Base-by-base conservation (phyloP, 2,888 invertebrate genomes). In the Schizotus pectinicornis region DNA sequence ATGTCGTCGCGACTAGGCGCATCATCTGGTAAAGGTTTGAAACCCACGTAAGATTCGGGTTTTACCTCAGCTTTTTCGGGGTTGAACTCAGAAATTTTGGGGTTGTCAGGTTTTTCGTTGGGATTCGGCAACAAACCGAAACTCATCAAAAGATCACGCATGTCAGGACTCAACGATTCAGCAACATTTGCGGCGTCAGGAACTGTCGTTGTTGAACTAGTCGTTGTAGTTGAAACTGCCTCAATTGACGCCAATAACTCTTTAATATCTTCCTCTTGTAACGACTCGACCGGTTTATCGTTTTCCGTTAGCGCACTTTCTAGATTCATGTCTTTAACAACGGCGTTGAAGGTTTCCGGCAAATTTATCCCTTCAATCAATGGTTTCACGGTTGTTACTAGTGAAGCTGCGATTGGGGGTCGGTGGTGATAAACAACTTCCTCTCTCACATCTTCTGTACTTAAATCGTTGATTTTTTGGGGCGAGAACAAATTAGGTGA, bases 221-320 rank as follows among this genome's bases (percentile, higher is more conserved):
- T 63, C 5, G 71, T 62, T 0, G 78, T 75, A 7, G 47, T 54
- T 11, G 49, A 42, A 32, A 32, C 49, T 9, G 39, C 69, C 0
- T 80, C 81, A n/a, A 83, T 78, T 0, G 82, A 79, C 6, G 80
- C 80, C 7, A 83, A 62, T 11, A 79, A 66, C 7, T 80, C 75
- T 69, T 79, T 75, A 0, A 82, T 75, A 43, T 64, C 57, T 7
- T 64, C 56, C 32, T 71, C 67, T 3, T 60, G 49, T 6, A 59
- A 31, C 2, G 56, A 38, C n/a, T 34, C 37, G 9, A 14, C 22
- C 6, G 47, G 12, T 22, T 41, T 13, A 30, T 46, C 51, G 33
- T 14, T 11, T 13, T 52, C 37, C 7, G 35, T 54, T 8, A 68
- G 42, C 1, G 55, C 62, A 7, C 61, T 42, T 41, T 59, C 65